Base-by-base conservation (phyloP, 2,888 invertebrate species). In the Diplolepis rosae region DNA sequence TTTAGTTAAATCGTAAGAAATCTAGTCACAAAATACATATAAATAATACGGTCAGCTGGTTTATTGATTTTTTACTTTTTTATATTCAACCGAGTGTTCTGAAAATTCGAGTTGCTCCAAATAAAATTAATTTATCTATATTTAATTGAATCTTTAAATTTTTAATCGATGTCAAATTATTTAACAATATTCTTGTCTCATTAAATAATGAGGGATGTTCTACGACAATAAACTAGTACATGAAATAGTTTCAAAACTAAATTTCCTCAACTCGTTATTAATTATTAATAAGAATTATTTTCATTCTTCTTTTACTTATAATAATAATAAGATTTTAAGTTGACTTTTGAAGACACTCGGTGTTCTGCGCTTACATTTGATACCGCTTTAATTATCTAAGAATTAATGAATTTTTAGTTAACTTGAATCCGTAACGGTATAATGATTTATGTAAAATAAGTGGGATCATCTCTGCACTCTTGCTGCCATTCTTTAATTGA, bases 181-280 rank as follows among this genome's bases (percentile, higher is more conserved):
- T n/a, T n/a, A n/a, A n/a, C n/a, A 1, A 22, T 4, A 48, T 1
- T 15, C 7, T 45, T 18, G 5, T 15, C 3, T 45, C 3, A 48
- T 48, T 48, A 9, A 48, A 18, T 13, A 50, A 50, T 50, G 24
- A 56, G 15, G n/a, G 35, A 9, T 61, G 39, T 61, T 35, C 39
- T n/a, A 61, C 39, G 61, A 61, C 61, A 61, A 61, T 61, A 61
- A 61, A 61, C 7, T 6, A 39, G 39, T 61, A 24, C 39, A 24
- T 61, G 13, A 61, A 61, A 39, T n/a, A 39, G 39, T n/a, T 61
- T 39, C 24, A 4, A 18, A 50, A 24, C 27, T 50, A n/a, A n/a
- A n/a, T n/a, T n/a, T n/a, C n/a, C n/a, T n/a, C n/a, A n/a, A n/a
- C n/a, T 39, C 2, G 13, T 39, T 9, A 39, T 39, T 7, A 7